Conservation (phyloP, 2,113 vertebrate species). For the Protomyctophum bolini region DNA sequence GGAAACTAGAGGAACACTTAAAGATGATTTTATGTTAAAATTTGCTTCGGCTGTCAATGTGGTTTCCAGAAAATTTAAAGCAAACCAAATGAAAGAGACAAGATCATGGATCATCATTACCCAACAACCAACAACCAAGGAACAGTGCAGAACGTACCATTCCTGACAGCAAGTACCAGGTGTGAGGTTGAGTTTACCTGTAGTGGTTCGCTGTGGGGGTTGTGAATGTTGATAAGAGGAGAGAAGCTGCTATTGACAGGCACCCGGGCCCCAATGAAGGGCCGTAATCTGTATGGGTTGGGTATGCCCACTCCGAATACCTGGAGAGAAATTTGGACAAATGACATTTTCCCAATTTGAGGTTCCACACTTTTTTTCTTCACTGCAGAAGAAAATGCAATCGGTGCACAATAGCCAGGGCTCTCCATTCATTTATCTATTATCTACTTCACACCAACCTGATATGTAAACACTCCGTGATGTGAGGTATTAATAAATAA, state of each 20-base stretch:
- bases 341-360: too few species aligned
- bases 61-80: too few species aligned
- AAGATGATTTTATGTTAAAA: neutral
- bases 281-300: constrained; percentile 89
- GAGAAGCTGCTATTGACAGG: constrained; percentile 95
- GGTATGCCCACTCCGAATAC: constrained; percentile 93
- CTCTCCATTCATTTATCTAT: neutral
- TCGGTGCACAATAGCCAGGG: neutral
- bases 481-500: constrained; percentile 97
- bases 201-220: constrained; percentile 90
- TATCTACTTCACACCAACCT: constrained; percentile 78
- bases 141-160: too few species aligned
- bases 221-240: constrained; percentile 92
- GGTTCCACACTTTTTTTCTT: too few species aligned
- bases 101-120: neutral
- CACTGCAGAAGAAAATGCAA: too few species aligned
- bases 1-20: neutral
- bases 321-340: constrained; percentile 54
- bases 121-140: too few species aligned
- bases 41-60: too few species aligned
- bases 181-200: constrained; percentile 73
- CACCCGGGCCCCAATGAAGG: constrained; percentile 90
- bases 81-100: neutral
- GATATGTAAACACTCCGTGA: constrained; percentile 93
- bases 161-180: too few species aligned